These are phyloP conservation scores for Paramuricea clavata DNA, from an alignment of 92 coral and sea anemone genomes.

Conservation along the genomic window DNA sequence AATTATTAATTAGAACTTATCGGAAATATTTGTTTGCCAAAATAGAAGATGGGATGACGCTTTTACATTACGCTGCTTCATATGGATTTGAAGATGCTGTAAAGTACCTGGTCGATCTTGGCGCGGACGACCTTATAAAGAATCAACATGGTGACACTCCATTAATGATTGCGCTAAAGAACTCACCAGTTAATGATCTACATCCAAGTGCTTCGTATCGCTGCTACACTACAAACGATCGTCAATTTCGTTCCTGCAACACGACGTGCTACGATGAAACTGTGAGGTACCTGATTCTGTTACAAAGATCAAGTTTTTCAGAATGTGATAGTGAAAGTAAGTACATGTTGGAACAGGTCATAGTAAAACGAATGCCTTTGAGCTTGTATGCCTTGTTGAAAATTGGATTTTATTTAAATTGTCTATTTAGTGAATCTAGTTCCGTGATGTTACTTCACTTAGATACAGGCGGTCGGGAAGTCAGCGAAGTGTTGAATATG, in stretches of 20 bases:
- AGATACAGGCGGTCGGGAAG: neutral
- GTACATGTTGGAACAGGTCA: neutral
- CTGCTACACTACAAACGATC: conserved; percentile 7
- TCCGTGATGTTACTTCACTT: neutral
- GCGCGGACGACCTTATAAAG: neutral
- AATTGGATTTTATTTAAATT: conserved; percentile 27
- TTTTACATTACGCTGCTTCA: neutral
- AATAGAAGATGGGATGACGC: neutral
- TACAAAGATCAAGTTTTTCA: neutral
- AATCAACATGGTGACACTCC: neutral
- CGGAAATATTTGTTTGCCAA: neutral
- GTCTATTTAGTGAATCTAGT: neutral
- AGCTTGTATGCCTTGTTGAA: conserved; percentile 26
- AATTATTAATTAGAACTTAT: neutral
- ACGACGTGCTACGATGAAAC: conserved; percentile 28
- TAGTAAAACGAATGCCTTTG: conserved; percentile 19
- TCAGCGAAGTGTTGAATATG: conserved; percentile 1
- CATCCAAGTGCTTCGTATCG: neutral
- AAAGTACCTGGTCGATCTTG: neutral
- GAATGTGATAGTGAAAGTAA: conserved; percentile 23
- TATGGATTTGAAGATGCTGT: neutral
- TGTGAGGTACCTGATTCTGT: conserved; percentile 11
- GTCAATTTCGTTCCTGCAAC: neutral
- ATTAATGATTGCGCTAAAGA: neutral
- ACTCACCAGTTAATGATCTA: neutral